phyloP scores from a whole-genome alignment of 2,888 invertebrate species.

The Neoaliturus tenellus region DNA sequence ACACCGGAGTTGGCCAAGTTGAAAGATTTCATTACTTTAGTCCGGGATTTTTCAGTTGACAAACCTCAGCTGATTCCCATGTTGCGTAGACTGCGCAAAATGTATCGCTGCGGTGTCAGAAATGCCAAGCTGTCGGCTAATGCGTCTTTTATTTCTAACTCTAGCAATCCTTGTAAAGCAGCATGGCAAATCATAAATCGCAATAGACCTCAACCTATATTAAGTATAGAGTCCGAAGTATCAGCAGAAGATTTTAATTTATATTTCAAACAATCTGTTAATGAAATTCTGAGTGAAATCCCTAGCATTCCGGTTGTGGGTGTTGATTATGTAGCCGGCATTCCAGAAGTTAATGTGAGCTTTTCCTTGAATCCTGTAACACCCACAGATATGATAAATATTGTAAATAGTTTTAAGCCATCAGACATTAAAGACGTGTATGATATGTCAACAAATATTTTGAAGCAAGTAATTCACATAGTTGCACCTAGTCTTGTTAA shows the following conservation, averaged over 20 bases:
- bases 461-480: slow-evolving; percentile 21
- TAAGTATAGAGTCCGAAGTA: neutral
- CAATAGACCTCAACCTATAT: neutral
- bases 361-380: neutral
- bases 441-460: neutral
- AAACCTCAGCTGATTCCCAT: neutral
- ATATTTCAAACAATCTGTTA: neutral
- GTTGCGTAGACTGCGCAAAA: neutral
- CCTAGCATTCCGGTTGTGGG: neutral
- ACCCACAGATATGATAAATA: neutral
- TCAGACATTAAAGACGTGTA: slow-evolving; percentile 13
- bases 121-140: slow-evolving; percentile 11
- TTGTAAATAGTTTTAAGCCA: slow-evolving; percentile 11
- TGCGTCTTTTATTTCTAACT: slow-evolving; percentile 7
- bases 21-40: neutral
- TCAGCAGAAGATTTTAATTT: neutral
- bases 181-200: slow-evolving; percentile 16
- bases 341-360: neutral
- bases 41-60: neutral
- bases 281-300: neutral
- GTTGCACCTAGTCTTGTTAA: neutral
- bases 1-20: slow-evolving; percentile 21
- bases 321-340: neutral
- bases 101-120: neutral
- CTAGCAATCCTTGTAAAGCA: slow-evolving; percentile 31